Conservation (phyloP, 2,797 vertebrate genomes). For the Falco columbarius region DNA sequence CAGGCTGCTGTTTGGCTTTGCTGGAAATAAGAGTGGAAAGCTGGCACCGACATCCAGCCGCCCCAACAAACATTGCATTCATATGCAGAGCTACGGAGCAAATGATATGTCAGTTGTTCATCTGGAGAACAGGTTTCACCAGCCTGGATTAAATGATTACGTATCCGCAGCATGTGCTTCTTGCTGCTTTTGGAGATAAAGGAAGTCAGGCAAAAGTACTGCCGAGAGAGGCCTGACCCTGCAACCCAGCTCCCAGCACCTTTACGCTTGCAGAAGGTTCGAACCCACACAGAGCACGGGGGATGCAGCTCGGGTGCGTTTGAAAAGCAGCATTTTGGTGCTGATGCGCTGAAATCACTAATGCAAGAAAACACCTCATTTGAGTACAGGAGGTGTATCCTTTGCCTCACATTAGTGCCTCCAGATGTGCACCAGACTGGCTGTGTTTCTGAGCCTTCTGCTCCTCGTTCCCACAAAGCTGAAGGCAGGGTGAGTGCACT, state of each 20-base stretch:
- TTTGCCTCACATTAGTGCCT: constrained; percentile 32
- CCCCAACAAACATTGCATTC: constrained; percentile 38
- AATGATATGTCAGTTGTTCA: constrained; percentile 38
- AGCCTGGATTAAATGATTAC: constrained; percentile 64
- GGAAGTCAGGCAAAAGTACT: background rate
- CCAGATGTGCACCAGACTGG: background rate
- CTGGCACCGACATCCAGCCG: constrained; percentile 8
- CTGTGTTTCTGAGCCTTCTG: background rate
- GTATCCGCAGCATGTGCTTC: constrained; percentile 68
- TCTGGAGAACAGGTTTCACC: constrained; percentile 62
- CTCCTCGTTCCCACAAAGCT: background rate
- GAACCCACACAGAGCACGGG: rapidly evolving
- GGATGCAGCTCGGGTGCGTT: rapidly evolving
- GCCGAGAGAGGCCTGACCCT: background rate
- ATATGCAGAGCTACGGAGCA: constrained; percentile 3
- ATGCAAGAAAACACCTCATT: background rate
- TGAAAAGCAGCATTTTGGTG: constrained; percentile 15
- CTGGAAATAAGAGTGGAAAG: background rate
- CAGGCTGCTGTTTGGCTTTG: background rate
- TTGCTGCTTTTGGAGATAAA: constrained; percentile 57
- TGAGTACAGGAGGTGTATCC: background rate
- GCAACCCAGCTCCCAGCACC: background rate
- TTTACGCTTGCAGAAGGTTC: background rate
- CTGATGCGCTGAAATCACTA: background rate
- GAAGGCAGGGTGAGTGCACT: background rate